These are phyloP conservation scores for Anguilla obscura DNA, from an alignment of 2,797 vertebrate species.

Conservation along the genomic window DNA sequence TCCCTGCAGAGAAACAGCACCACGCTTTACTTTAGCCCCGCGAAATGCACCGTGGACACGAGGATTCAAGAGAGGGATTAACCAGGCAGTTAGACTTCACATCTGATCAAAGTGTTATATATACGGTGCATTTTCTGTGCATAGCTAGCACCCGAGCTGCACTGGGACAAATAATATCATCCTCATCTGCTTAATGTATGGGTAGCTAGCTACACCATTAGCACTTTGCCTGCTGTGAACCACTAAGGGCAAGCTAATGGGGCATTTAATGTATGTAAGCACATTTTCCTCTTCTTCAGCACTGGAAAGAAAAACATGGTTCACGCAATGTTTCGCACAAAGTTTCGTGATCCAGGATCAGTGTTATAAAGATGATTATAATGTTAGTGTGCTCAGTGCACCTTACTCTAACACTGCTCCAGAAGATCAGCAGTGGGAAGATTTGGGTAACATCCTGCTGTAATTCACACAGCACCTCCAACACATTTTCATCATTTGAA, in stretches of 20 bases:
- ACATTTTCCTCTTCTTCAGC: neutral
- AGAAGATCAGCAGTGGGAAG: neutral
- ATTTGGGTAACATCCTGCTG: neutral
- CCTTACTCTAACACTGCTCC: neutral
- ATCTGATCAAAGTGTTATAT: neutral
- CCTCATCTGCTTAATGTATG: neutral
- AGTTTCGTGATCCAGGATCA: neutral
- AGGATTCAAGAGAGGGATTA: neutral
- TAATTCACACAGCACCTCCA: neutral
- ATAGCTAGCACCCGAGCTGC: neutral
- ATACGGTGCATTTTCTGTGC: neutral
- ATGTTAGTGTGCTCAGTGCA: neutral
- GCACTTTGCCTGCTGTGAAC: neutral
- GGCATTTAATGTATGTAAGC: neutral
- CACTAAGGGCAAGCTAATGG: neutral
- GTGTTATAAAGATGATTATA: neutral
- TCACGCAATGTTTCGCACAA: neutral
- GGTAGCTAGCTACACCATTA: neutral
- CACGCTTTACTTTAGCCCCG: neutral
- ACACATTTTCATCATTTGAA: neutral
- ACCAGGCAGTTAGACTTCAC: neutral
- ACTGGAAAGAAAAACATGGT: neutral
- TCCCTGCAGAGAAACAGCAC: slow-evolving; percentile 71
- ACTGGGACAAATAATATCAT: neutral
- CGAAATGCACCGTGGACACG: neutral